phyloP scores from a whole-genome alignment of 2,888 invertebrate genomes.

The Ernsta delagoae region DNA sequence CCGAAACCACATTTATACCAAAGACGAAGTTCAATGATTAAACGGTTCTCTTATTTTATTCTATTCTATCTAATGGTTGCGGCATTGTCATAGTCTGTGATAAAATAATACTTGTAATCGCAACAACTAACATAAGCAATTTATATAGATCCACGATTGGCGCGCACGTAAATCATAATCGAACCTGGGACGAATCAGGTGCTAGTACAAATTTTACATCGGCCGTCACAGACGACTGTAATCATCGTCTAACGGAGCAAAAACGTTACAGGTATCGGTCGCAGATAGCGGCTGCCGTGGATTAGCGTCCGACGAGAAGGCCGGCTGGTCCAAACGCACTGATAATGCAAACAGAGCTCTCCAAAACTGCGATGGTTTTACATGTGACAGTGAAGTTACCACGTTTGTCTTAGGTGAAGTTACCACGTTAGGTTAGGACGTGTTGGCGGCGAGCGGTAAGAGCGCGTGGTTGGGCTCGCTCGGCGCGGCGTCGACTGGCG shows the following conservation, averaged over 20 bases:
- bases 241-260: constrained; percentile 63
- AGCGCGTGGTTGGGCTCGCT: constrained; percentile 67
- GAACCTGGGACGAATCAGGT: constrained; percentile 68
- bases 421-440: constrained; percentile 61
- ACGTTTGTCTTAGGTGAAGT: constrained; percentile 65
- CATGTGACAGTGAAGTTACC: constrained; percentile 68
- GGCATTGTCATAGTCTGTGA: too few species aligned
- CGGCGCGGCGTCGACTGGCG: constrained; percentile 76
- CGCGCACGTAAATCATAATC: constrained; percentile 59
- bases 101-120: too few species aligned
- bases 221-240: constrained; percentile 51
- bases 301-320: constrained; percentile 54
- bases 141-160: constrained; percentile 59
- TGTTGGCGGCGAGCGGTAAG: constrained; percentile 49
- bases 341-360: not conserved
- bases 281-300: constrained; percentile 44
- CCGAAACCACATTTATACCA: not conserved
- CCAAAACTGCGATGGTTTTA: constrained; percentile 51
- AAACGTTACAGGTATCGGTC: constrained; percentile 50
- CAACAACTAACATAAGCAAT: not conserved
- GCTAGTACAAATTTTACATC: constrained; percentile 53
- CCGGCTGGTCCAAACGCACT: constrained; percentile 46
- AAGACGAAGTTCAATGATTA: not conserved
- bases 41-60: not conserved
- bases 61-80: not conserved